These are phyloP conservation scores for Unio pictorum DNA, from an alignment of 2,888 invertebrate species.

Conservation along the genomic window DNA sequence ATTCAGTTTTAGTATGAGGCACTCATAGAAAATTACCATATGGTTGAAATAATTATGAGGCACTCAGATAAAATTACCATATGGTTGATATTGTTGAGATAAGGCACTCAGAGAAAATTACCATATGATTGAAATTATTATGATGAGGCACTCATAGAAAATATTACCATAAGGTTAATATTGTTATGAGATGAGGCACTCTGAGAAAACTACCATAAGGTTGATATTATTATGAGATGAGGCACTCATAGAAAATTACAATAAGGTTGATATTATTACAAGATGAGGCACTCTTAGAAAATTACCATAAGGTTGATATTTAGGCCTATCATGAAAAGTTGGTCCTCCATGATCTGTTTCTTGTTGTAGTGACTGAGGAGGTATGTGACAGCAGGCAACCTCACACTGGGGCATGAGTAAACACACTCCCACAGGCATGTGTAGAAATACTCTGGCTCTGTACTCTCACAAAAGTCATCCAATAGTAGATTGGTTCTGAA, in stretches of 20 bases:
- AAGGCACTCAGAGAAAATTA: slow-evolving; percentile 6
- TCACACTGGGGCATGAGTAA: slow-evolving; percentile 83
- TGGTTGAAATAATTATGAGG: no score
- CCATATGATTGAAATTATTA: no score
- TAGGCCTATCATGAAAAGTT: slow-evolving; percentile 86
- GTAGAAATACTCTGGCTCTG: slow-evolving; percentile 86
- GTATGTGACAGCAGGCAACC: slow-evolving; percentile 87
- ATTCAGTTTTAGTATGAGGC: no score
- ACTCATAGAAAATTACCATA: no score
- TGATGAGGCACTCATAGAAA: slow-evolving; percentile 7
- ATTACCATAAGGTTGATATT: slow-evolving; percentile 86
- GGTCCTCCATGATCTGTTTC: slow-evolving; percentile 84
- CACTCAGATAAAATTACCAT: no score
- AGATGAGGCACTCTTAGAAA: slow-evolving; percentile 5
- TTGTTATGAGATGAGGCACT: background rate
- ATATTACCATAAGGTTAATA: no score
- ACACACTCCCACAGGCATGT: slow-evolving; percentile 91
- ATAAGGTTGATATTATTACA: no score
- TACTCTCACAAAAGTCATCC: slow-evolving; percentile 83
- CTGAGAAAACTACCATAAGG: slow-evolving; percentile 4
- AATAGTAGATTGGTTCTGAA: slow-evolving; percentile 72
- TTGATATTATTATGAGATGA: no score
- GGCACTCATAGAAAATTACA: slow-evolving; percentile 5
- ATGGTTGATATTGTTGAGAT: no score
- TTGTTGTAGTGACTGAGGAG: slow-evolving; percentile 86